Percentiles rank a stretch among this genome's conserved stretches.
Conservation (phyloP, 2,888 invertebrate species). For the Cetonia aurata region DNA sequence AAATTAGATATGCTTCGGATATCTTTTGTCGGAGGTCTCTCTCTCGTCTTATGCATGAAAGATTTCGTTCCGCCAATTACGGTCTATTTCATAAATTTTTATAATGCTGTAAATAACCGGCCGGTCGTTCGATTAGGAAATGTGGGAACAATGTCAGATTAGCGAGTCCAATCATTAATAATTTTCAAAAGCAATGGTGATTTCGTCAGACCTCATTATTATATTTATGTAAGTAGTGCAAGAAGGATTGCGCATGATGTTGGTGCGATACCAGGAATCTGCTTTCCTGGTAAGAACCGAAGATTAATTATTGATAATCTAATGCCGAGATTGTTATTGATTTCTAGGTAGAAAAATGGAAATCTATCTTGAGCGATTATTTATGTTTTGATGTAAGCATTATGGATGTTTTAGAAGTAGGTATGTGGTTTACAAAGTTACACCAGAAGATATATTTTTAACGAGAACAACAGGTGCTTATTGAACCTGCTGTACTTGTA, state of each 20-base stretch:
- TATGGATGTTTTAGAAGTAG: background rate
- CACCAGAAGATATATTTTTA: too few relatives aligned
- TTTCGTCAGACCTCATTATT: conserved; percentile 12
- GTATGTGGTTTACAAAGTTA: background rate
- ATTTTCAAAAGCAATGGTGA: background rate
- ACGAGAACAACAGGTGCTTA: too few relatives aligned
- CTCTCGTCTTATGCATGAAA: too few relatives aligned
- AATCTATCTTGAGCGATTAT: conserved; percentile 12
- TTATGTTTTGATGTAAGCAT: conserved; percentile 16
- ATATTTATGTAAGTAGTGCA: conserved; percentile 14
- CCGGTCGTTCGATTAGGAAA: too few relatives aligned
- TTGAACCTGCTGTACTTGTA: background rate
- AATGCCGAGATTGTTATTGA: conserved; percentile 8
- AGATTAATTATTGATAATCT: conserved; percentile 17
- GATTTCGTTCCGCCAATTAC: too few relatives aligned
- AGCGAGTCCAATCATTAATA: conserved; percentile 14
- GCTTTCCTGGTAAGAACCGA: background rate
- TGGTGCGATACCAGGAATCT: background rate
- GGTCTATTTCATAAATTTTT: background rate
- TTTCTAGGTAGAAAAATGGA: conserved; percentile 1
- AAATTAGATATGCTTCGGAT: too few relatives aligned
- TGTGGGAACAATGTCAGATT: too few relatives aligned
- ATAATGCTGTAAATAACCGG: background rate
- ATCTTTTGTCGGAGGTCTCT: too few relatives aligned
- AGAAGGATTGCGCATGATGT: conserved; percentile 1